Evolutionary conservation across 2,888 invertebrate species (phyloP).

Genomic region (Noctuana brunneofusca): DNA sequence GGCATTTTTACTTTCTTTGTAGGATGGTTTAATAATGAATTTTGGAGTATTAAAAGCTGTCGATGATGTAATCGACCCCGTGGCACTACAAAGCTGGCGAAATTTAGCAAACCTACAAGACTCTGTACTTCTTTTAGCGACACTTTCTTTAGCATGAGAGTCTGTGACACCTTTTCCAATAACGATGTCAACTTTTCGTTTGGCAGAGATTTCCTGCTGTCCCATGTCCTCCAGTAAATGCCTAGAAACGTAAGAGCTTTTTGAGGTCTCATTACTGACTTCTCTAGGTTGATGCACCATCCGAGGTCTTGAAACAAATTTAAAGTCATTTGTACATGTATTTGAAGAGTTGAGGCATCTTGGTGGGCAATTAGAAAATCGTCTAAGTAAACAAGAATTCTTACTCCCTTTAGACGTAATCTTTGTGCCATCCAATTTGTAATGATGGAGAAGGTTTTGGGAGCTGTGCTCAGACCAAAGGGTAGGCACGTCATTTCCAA

Average conservation of each 20-base stretch:
- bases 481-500: slow-evolving; percentile 39
- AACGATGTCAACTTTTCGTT: not conserved
- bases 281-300: no score
- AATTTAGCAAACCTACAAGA: not conserved
- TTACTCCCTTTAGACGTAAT: slow-evolving; percentile 35
- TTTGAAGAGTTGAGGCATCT: no score
- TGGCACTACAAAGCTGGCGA: not conserved
- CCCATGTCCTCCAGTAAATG: slow-evolving; percentile 1
- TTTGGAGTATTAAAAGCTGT: not conserved
- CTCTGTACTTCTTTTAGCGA: not conserved
- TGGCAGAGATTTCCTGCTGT: not conserved
- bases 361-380: slow-evolving; percentile 39
- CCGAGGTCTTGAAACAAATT: no score
- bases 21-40: not conserved
- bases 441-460: slow-evolving; percentile 37
- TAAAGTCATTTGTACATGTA: no score
- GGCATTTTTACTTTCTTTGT: not conserved
- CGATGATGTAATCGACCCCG: not conserved
- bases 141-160: not conserved
- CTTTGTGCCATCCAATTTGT: slow-evolving; percentile 42
- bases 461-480: slow-evolving; percentile 38
- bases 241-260: no score
- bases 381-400: slow-evolving; percentile 40
- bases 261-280: no score
- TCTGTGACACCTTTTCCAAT: not conserved